Conservation (phyloP, 1,140 invertebrate genomes). For the Halyomorpha halys region DNA sequence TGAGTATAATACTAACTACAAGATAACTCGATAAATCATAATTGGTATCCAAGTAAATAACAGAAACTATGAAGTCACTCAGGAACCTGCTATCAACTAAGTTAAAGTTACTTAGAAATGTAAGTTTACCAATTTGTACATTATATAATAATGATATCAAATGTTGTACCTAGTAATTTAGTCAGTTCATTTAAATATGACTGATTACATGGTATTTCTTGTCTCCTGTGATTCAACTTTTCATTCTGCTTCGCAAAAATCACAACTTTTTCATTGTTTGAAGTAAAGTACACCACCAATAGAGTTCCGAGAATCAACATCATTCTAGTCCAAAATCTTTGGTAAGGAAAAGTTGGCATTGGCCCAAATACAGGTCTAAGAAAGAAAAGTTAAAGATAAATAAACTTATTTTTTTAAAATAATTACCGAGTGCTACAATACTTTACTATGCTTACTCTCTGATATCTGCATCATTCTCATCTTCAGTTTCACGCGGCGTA, state of each 20-base stretch:
- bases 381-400: not conserved
- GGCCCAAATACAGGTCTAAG: conserved; percentile 34
- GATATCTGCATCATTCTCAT: too few species aligned
- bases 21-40: too few species aligned
- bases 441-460: too few species aligned
- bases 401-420: too few species aligned
- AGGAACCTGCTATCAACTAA: too few species aligned
- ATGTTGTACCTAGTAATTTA: conserved; percentile 12
- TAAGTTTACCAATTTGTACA: too few species aligned
- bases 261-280: conserved; percentile 46
- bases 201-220: conserved; percentile 49
- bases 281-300: conserved; percentile 52
- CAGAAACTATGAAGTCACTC: too few species aligned
- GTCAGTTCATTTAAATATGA: conserved; percentile 36
- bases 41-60: too few species aligned
- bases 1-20: too few species aligned
- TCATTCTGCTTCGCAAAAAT: conserved; percentile 52
- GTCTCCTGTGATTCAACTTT: conserved; percentile 43
- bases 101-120: too few species aligned
- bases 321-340: conserved; percentile 39
- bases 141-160: not conserved
- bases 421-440: too few species aligned
- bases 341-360: conserved; percentile 37
- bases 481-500: too few species aligned
- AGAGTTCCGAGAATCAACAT: conserved; percentile 44